Base-by-base conservation (phyloP, 2,888 invertebrate genomes). In the Torymus texanus region DNA sequence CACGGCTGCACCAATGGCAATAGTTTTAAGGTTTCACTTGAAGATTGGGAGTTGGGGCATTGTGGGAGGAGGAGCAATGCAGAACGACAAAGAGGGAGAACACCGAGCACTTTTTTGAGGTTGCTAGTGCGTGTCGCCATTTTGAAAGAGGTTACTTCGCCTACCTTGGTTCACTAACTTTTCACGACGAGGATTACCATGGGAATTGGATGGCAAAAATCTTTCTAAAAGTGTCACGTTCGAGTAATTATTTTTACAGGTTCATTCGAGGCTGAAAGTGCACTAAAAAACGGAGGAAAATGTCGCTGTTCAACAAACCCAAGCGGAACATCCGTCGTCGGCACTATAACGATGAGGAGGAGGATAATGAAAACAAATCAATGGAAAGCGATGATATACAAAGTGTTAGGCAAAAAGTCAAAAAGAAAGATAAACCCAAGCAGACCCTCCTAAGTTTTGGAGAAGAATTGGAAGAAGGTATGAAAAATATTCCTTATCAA, bases 301-400 rank as follows among this genome's bases (percentile, higher is more conserved):
- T 96, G 96, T 95, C 96, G 78, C 89, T 97, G 83, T 97, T 97
- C 91, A 95, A 95, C 86, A 97, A 97, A 91, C 97, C 97, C 0
- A 95, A 94, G 88, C 95, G 97, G 88, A 94, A 94, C 88, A 95
- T 97, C 84, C 95, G 95, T 87, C 92, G 95, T 82, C 93, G 95
- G 76, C 93, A 94, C 79, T 95, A 95, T 90, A 94, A 92, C 79
- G 93, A 94, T 87, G 91, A 92, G 79, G 93, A 93, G 80, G 94
- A 94, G 83, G 94, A 94, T 85, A 89, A 90, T 84, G 94, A 94
- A 67, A 94, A 94, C 66, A 93, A 94, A 82, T 68, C 75, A 12
- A 90, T 91, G 83, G 91, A 91, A 81, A 91, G 92, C 56, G 89
- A 90, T 76, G 88, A 90, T 76, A 84, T 86, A 62, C 87, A 86